Evolutionary conservation across 35 echinoderm and acorn worm species (phyloP).

Genomic region (Hemicentrotus pulcherrimus): DNA sequence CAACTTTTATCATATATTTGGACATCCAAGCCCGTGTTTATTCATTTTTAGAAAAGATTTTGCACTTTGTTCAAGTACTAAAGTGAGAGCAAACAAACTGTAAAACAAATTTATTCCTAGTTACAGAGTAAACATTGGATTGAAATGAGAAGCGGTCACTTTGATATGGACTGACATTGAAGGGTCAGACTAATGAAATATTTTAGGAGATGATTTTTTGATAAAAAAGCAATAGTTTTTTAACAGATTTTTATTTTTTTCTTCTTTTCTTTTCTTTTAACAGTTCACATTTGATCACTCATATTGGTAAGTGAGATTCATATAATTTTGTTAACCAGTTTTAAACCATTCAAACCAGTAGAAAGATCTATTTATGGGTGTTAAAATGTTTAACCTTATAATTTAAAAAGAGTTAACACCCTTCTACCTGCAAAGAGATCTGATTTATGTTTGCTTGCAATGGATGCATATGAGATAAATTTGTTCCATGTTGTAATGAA

Average conservation of each 20-base stretch:
- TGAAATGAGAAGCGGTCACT: conserved; percentile 5
- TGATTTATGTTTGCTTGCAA: no score
- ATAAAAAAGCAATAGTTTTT: background rate
- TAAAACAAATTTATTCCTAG: background rate
- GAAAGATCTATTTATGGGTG: no score
- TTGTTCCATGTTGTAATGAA: no score
- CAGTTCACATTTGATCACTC: conserved; percentile 89
- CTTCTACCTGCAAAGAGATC: no score
- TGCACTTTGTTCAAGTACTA: conserved; percentile 32
- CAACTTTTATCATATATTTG: background rate
- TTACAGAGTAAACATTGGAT: background rate
- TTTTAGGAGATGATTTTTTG: background rate
- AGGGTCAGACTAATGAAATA: background rate
- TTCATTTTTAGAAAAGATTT: background rate
- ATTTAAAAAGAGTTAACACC: no score
- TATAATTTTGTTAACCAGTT: background rate
- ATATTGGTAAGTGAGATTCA: conserved; percentile 74
- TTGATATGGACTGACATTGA: background rate
- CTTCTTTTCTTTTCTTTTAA: conserved; percentile 12
- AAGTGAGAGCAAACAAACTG: background rate
- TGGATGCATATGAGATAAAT: no score
- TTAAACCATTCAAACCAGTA: no score
- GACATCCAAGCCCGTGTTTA: background rate
- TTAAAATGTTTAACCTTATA: no score
- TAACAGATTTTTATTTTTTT: background rate